Percentiles rank a stretch among this genome's conserved stretches.
phyloP scores from a whole-genome alignment of 2,888 invertebrate genomes.

The Himalopsyche anomala region DNA sequence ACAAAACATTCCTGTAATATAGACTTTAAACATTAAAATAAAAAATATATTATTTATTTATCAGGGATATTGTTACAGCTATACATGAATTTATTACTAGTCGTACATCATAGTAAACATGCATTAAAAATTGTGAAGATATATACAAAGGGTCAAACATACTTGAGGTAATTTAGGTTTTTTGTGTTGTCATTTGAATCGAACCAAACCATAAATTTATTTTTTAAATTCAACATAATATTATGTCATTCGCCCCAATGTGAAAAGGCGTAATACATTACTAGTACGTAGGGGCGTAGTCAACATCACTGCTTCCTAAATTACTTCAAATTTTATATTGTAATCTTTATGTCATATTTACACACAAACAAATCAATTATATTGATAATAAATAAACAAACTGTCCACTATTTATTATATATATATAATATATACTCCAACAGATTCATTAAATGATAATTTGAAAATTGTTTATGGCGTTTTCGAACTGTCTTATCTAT shows the following conservation, averaged over 20 bases:
- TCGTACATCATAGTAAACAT: constrained; percentile 46
- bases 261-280: not conserved
- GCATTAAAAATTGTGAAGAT: constrained; percentile 44
- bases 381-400: constrained; percentile 28
- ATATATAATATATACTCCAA: not conserved
- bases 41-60: constrained; percentile 49
- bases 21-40: constrained; percentile 47
- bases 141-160: constrained; percentile 33
- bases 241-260: not conserved
- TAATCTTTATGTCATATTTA: constrained; percentile 28
- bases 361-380: constrained; percentile 32
- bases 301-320: constrained; percentile 44
- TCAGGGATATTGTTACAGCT: constrained; percentile 45
- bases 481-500: constrained; percentile 14
- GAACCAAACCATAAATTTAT: constrained; percentile 28
- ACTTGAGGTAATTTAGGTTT: constrained; percentile 48
- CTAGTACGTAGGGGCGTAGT: not conserved
- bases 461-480: constrained; percentile 26
- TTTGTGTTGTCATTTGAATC: constrained; percentile 8
- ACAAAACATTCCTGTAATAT: constrained; percentile 45
- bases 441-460: constrained; percentile 25
- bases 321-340: constrained; percentile 48
- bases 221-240: not conserved
- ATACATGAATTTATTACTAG: constrained; percentile 45
- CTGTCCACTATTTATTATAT: constrained; percentile 1